Evolutionary conservation across 2,113 vertebrate genomes (phyloP).

Genomic region (Daphoenositta chrysoptera): DNA sequence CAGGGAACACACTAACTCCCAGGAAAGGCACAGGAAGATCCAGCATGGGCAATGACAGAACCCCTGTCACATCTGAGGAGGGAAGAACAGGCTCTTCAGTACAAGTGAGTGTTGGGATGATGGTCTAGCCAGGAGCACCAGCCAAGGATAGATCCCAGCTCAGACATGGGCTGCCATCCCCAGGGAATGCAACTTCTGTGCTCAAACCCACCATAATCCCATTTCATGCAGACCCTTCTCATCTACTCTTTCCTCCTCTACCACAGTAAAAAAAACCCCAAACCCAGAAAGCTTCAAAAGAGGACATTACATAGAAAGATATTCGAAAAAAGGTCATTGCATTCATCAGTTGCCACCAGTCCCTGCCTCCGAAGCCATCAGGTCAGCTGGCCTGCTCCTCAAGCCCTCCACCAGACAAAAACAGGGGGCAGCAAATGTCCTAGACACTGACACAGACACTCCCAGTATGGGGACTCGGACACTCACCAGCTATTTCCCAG

Average conservation of each 20-base stretch:
- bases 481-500: not conserved
- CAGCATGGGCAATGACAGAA: not conserved
- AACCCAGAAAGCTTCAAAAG: not conserved
- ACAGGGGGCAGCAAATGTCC: not conserved
- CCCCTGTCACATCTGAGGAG: not conserved
- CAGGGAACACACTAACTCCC: not conserved
- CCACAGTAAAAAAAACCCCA: not conserved
- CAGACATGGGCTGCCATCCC: not conserved
- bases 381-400: not conserved
- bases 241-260: not conserved
- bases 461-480: not conserved
- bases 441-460: not conserved
- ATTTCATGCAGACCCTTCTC: not conserved
- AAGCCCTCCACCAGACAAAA: not conserved
- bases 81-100: accelerated
- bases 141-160: not conserved
- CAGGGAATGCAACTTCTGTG: not conserved
- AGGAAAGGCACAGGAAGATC: not conserved
- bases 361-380: not conserved
- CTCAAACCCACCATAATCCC: not conserved
- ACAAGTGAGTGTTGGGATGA: not conserved
- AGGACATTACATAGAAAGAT: not conserved
- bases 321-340: not conserved
- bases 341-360: not conserved
- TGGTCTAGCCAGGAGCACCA: accelerated